Evolutionary conservation across 2,888 invertebrate genomes (phyloP).

Genomic region (Cyclophora albipunctata): DNA sequence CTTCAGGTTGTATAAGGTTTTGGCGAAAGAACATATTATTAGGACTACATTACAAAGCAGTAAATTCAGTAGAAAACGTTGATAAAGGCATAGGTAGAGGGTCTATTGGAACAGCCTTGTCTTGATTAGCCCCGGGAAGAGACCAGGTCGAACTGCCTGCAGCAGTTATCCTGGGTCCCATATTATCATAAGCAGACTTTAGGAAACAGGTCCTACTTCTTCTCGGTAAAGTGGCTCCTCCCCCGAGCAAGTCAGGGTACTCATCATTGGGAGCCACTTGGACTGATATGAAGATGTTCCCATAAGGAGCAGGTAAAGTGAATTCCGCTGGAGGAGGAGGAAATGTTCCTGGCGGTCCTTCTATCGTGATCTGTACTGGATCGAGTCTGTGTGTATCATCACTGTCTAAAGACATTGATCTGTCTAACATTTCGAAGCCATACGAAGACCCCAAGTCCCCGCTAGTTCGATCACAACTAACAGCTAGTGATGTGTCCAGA

Average conservation of each 20-base stretch:
- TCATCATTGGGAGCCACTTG: slow-evolving; percentile 83
- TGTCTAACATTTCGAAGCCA: slow-evolving; percentile 70
- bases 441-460: slow-evolving; percentile 76
- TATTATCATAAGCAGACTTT: slow-evolving; percentile 88
- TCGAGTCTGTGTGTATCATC: slow-evolving; percentile 68
- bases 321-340: slow-evolving; percentile 68
- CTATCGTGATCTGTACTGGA: slow-evolving; percentile 78
- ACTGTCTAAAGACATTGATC: slow-evolving; percentile 67
- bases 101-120: slow-evolving; percentile 37
- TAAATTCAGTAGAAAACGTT: slow-evolving; percentile 68
- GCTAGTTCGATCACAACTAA: slow-evolving; percentile 79
- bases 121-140: slow-evolving; percentile 76
- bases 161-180: slow-evolving; percentile 91
- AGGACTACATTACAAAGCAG: slow-evolving; percentile 45
- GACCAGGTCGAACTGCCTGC: slow-evolving; percentile 92
- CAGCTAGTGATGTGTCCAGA: slow-evolving; percentile 82
- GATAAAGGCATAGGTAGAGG: slow-evolving; percentile 44
- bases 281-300: slow-evolving; percentile 91
- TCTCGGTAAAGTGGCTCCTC: slow-evolving; percentile 63
- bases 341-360: slow-evolving; percentile 61
- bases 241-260: slow-evolving; percentile 85
- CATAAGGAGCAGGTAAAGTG: slow-evolving; percentile 69
- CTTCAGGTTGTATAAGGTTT: too few species aligned
- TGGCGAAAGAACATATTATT: too few species aligned
- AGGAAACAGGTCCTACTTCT: slow-evolving; percentile 69